phyloP scores from a whole-genome alignment of 2,113 vertebrate genomes.

The Aramus guarauna region DNA sequence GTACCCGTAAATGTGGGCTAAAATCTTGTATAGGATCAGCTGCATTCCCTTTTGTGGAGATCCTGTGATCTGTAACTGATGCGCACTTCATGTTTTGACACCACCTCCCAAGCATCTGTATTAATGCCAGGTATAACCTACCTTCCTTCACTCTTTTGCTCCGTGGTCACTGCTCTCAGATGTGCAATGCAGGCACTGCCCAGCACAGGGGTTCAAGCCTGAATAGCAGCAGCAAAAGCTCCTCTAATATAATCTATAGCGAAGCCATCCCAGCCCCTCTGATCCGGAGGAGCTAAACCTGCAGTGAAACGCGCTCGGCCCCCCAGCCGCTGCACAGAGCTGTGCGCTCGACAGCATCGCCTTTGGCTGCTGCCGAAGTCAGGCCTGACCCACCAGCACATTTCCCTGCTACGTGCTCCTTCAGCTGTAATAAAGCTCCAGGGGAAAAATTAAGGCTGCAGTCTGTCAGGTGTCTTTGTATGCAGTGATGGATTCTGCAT shows the following conservation, averaged over 20 bases:
- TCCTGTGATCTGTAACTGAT: background rate
- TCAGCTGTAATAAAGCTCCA: background rate
- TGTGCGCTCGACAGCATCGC: background rate
- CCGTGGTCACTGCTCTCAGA: accelerated
- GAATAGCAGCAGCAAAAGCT: background rate
- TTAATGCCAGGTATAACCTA: background rate
- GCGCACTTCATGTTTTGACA: accelerated
- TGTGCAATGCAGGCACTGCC: background rate
- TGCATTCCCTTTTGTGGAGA: background rate
- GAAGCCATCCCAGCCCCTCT: background rate
- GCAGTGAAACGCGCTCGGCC: background rate
- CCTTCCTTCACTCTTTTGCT: background rate
- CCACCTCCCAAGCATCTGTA: background rate
- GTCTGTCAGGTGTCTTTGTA: background rate
- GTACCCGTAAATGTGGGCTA: background rate
- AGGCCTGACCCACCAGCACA: background rate
- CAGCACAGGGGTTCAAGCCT: background rate
- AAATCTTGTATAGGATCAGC: background rate
- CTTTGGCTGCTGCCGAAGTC: background rate
- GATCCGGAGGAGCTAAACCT: background rate
- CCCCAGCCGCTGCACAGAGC: background rate
- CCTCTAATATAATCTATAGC: background rate
- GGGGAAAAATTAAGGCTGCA: background rate
- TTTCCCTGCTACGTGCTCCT: background rate
- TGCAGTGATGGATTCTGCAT: background rate